Percentiles rank a stretch among this genome's conserved stretches.
These are phyloP conservation scores for Drosophila algonquin DNA, from an alignment of 2,888 invertebrate genomes.

Conservation along the genomic window DNA sequence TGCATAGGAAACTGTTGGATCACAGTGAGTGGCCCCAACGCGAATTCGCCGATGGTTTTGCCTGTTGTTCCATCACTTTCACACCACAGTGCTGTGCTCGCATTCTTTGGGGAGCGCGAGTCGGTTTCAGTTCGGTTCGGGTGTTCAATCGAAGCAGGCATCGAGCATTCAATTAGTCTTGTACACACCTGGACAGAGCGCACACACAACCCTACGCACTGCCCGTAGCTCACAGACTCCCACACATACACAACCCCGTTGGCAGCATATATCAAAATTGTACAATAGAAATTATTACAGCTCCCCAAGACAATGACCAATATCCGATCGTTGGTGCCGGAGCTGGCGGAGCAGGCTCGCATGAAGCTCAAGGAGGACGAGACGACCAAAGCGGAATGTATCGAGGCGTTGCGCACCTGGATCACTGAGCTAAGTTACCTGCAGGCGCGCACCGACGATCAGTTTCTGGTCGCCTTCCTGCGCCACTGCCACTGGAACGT, in stretches of 20 bases:
- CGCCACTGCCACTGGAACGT: conserved; percentile 85
- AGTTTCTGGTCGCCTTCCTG: conserved; percentile 85
- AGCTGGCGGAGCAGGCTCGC: conserved; percentile 82
- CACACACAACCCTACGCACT: conserved; percentile 26
- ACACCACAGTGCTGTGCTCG: conserved; percentile 17
- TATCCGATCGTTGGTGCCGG: conserved; percentile 74
- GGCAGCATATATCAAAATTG: conserved; percentile 24
- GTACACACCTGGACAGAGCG: conserved; percentile 40
- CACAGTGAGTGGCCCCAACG: conserved; percentile 20
- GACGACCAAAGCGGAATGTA: conserved; percentile 79
- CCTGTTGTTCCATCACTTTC: not conserved
- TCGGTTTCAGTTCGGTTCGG: conserved; percentile 5
- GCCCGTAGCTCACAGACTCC: conserved; percentile 1
- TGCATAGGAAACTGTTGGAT: conserved; percentile 9
- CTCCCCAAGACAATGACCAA: conserved; percentile 58
- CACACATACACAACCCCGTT: conserved; percentile 12
- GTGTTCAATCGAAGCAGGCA: conserved; percentile 44
- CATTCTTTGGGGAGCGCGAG: conserved; percentile 8
- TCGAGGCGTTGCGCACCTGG: conserved; percentile 85
- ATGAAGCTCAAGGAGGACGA: conserved; percentile 85
- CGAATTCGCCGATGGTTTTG: not conserved
- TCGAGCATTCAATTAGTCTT: conserved; percentile 59
- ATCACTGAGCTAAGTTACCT: conserved; percentile 85
- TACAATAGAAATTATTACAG: conserved; percentile 33
- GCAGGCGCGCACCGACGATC: conserved; percentile 83